These are phyloP conservation scores for Gymnorhina tibicen DNA, from an alignment of 2,113 vertebrate species.

Conservation along the genomic window DNA sequence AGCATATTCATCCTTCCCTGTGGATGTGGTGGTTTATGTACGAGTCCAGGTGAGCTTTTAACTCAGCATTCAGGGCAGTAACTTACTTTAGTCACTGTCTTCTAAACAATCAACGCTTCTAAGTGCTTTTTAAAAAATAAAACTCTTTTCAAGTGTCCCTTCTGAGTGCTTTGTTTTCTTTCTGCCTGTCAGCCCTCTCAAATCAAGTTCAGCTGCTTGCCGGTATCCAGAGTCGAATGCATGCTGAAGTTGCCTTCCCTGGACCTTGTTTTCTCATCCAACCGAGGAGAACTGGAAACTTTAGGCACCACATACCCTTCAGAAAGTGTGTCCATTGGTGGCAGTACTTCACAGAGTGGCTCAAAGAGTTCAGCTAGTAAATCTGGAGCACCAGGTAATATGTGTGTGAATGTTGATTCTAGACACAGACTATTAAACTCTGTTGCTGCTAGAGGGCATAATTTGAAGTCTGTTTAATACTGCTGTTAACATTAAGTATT, in stretches of 20 bases:
- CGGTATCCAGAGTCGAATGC: constrained; percentile 95
- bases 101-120: neutral
- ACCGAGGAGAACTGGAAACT: constrained; percentile 91
- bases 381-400: constrained; percentile 77
- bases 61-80: neutral
- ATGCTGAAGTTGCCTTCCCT: constrained; percentile 97
- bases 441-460: neutral
- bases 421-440: neutral
- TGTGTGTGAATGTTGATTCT: neutral
- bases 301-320: constrained; percentile 72
- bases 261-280: constrained; percentile 97
- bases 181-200: constrained; percentile 87
- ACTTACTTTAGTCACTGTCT: neutral
- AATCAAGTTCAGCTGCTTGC: constrained; percentile 97
- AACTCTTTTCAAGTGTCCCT: neutral
- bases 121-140: neutral
- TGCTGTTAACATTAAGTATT: neutral
- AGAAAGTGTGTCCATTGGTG: constrained; percentile 75
- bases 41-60: constrained; percentile 87
- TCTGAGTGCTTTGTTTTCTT: neutral
- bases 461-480: neutral
- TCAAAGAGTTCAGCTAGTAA: constrained; percentile 80
- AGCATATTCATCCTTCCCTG: constrained; percentile 95
- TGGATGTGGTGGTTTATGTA: constrained; percentile 97
- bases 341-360: constrained; percentile 67